phyloP scores from a whole-genome alignment of 2,888 invertebrate genomes.

The Chrysina gloriosa region DNA sequence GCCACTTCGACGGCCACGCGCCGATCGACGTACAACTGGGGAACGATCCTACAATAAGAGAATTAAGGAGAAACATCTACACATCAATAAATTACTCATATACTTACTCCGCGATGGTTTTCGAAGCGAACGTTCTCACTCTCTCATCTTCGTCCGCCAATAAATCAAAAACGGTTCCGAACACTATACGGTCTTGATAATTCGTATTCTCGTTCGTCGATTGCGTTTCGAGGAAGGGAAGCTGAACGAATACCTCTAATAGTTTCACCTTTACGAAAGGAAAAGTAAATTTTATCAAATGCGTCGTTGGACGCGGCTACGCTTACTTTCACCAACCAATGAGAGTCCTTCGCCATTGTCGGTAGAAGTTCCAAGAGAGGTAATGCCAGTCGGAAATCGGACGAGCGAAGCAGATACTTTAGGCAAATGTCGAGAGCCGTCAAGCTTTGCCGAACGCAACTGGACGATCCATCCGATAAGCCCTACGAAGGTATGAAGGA shows the following conservation, averaged over 20 bases:
- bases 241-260: constrained; percentile 71
- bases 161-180: constrained; percentile 72
- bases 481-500: constrained; percentile 72
- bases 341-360: constrained; percentile 76
- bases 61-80: not conserved
- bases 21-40: too few relatives aligned
- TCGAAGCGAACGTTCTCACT: constrained; percentile 78
- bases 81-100: constrained; percentile 49
- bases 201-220: constrained; percentile 66
- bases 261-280: constrained; percentile 70
- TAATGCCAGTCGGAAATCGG: constrained; percentile 69
- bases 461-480: constrained; percentile 79
- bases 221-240: constrained; percentile 71
- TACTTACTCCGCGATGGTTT: constrained; percentile 73
- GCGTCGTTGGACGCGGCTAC: not conserved
- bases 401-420: constrained; percentile 71
- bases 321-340: constrained; percentile 86
- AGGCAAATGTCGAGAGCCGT: constrained; percentile 72
- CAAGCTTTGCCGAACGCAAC: constrained; percentile 79
- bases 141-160: constrained; percentile 82
- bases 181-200: constrained; percentile 72
- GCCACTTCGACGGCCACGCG: too few relatives aligned
- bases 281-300: not conserved
- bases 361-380: constrained; percentile 73
- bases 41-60: too few relatives aligned